Evolutionary conservation across 1,140 invertebrate genomes (phyloP), one percentile per base, ranked within the genome.

Genomic region (Eueides isabella): DNA sequence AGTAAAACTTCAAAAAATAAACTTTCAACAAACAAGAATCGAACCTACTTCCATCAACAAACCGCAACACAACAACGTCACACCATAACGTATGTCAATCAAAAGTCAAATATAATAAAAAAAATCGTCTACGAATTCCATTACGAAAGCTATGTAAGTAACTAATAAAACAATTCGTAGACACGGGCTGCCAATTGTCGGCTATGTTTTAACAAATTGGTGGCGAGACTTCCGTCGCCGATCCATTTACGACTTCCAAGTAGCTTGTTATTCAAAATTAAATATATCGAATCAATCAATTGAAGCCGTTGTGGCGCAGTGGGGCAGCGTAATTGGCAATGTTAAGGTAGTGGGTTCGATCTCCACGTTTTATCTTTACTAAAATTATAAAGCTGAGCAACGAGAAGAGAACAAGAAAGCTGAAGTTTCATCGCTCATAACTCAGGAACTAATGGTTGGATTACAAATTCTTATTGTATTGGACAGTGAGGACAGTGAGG

Each of bases 171-270:
- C 33, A 72, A 72, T 66, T 38, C 33, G 11, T 71, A 65, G 69
- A 71, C 62, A 61, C 48, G 48, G n/a, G 7, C 12, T 65, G 26
- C 61, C 30, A 72, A 72, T 72, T 72, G 70, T 65, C 61, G 35
- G 61, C 38, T 16, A 33, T 33, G 31, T 44, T 64, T 66, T 65
- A 66, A 72, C 33, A 55, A 71, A 72, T 72, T 72, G 41, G 31
- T 35, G 70, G 29, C 70, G 63, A 72, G 70, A 72, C 70, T 23
- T 63, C n/a, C 70, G 70, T 63, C 70, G 70, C 70, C 70, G 63
- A 33, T 66, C 70, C 61, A 72, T 72, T 72, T 72, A 63, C 41
- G 68, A 30, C 16, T 26, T 29, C 19, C 41, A 23, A 68, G 30
- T 61, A 19, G 26, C 2, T 61, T 5, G 26, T 12, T 55, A 55